Evolutionary conservation across 2,797 vertebrate genomes (phyloP), one percentile per base, ranked within the genome.

Genomic region (Xiphorhynchus erythropygius): DNA sequence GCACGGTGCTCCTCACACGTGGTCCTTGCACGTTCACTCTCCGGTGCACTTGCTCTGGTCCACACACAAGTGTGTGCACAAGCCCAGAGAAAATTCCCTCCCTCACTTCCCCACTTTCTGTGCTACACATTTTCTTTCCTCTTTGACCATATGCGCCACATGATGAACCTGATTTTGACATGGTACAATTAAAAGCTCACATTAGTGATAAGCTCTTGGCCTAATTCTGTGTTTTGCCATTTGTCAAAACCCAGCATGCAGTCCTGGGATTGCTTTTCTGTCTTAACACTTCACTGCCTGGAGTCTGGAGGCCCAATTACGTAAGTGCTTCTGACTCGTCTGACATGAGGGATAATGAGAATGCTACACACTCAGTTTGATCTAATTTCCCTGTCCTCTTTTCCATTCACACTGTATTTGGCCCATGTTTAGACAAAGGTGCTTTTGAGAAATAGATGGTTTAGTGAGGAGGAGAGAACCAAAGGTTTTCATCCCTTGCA

Each of bases 271-370:
- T 96, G 79, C 91, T 82, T 64, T 92, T 89, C 56, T 70, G 68
- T 95, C 96, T 96, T 96, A 94, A 97, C 96, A 96, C 94, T 96
- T 95, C 91, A 68, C 71, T 96, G 96, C 93, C 96, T 91, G 32
- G 89, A 87, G 89, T 95, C 82, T 87, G 62, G 89, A 93, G 87
- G 89, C 93, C 94, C 97, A 97, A 92, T 97, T 96, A 95, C 12
- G 19, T 89, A 96, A 89, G 86, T 78, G 70, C 89, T 97, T 95
- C 94, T 95, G 95, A 96, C 94, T 94, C 79, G 93, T 62, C 94
- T 95, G 95, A 93, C 92, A 37, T 62, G 81, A 93, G 87, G 93
- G 84, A 91, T 95, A 95, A 96, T 87, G 90, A 94, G 84, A 90
- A 73, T 91, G 89, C 89, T 67, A 17, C 81, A 25, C 91, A 80